Conservation (phyloP, 2,888 invertebrate genomes). For the Chirona hameri region DNA sequence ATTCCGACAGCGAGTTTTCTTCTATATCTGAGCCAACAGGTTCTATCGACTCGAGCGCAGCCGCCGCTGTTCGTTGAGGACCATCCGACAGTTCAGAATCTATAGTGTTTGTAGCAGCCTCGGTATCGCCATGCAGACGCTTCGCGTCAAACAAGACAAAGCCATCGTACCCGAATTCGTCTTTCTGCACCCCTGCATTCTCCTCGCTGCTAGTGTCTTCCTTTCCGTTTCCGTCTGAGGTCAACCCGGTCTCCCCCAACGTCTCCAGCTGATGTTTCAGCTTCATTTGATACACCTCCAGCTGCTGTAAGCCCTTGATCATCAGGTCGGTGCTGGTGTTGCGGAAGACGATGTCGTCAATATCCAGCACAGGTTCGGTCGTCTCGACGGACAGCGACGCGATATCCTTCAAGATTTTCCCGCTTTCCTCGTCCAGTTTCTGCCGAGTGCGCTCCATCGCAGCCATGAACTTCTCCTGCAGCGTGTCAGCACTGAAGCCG, state of each 20-base stretch:
- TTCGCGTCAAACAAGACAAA: neutral
- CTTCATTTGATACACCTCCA: neutral
- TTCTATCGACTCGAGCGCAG: neutral
- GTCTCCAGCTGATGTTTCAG: neutral
- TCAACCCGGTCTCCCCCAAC: neutral
- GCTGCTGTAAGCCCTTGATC: slow-evolving; percentile 5
- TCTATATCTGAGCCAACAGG: neutral
- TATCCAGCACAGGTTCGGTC: neutral
- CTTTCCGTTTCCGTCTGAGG: neutral
- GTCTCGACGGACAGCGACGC: neutral
- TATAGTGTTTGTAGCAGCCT: neutral
- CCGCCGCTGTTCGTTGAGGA: neutral
- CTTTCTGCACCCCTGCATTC: too few relatives aligned
- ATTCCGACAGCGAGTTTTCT: neutral
- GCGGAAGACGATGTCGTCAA: neutral
- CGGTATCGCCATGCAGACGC: neutral
- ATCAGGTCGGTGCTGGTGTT: slow-evolving; percentile 4
- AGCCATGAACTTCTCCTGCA: neutral
- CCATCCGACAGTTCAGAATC: neutral
- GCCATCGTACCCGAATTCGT: neutral
- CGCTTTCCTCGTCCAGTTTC: neutral
- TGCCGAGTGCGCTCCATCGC: neutral
- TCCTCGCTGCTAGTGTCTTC: neutral
- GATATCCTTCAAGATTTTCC: neutral
- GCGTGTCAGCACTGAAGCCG: neutral